These are phyloP conservation scores for Ptychochromis oligacanthus DNA, from an alignment of 2,113 vertebrate genomes.

Conservation along the genomic window DNA sequence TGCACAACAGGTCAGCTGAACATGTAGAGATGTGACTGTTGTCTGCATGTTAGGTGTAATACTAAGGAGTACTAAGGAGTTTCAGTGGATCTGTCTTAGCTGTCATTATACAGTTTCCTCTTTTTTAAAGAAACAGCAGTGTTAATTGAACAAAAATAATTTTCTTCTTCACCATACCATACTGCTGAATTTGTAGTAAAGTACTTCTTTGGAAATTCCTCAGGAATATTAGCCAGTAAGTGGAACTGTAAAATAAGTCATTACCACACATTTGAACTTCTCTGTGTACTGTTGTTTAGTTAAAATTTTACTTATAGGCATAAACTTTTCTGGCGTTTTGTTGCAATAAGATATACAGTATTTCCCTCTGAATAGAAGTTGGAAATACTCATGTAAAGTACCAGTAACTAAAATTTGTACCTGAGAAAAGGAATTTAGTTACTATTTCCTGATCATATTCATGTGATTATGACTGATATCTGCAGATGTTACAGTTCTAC, in stretches of 20 bases:
- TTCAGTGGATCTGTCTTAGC: not conserved
- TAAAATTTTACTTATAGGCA: not conserved
- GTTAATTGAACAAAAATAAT: not conserved
- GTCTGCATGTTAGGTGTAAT: not conserved
- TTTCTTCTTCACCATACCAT: not conserved
- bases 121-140: not conserved
- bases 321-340: not conserved
- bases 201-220: not conserved
- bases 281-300: not conserved
- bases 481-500: not conserved
- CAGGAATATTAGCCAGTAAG: not conserved
- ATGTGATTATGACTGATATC: not conserved
- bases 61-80: no score
- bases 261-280: not conserved
- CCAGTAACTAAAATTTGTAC: not conserved
- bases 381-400: not conserved
- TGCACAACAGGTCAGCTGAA: not conserved
- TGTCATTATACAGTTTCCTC: not conserved
- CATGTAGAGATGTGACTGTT: not conserved
- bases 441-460: not conserved
- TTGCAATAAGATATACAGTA: not conserved
- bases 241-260: not conserved
- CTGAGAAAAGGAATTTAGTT: not conserved
- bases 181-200: no score
- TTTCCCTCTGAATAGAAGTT: not conserved